phyloP scores from a whole-genome alignment of 2,888 invertebrate genomes.

The Agriopis leucophaearia region DNA sequence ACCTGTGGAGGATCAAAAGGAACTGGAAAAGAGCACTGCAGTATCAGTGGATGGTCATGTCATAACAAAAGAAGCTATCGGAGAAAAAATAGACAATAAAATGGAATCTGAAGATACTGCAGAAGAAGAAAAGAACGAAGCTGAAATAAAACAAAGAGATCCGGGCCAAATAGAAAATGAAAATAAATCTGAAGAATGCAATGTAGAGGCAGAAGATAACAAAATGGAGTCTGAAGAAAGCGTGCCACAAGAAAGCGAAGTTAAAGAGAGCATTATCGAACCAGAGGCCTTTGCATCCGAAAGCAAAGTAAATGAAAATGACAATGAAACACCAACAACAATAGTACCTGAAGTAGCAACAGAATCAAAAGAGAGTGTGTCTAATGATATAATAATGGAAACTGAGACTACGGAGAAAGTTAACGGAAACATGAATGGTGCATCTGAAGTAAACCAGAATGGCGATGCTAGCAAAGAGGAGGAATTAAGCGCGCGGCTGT shows the following conservation, averaged over 20 bases:
- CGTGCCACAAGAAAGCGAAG: conserved; percentile 47
- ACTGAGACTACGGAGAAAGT: conserved; percentile 61
- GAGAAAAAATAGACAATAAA: conserved; percentile 16
- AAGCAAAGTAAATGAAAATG: conserved; percentile 40
- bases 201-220: conserved; percentile 12
- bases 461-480: conserved; percentile 70
- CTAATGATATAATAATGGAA: conserved; percentile 52
- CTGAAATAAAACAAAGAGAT: conserved; percentile 11
- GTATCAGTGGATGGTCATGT: conserved; percentile 15
- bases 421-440: conserved; percentile 75
- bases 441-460: conserved; percentile 63
- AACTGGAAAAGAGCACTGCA: conserved; percentile 37
- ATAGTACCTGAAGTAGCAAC: conserved; percentile 18
- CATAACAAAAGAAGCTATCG: neutral
- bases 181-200: conserved; percentile 1
- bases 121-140: conserved; percentile 7
- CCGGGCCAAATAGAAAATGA: conserved; percentile 3
- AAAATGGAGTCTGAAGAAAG: conserved; percentile 39
- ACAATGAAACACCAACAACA: conserved; percentile 45
- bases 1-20: conserved; percentile 22
- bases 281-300: conserved; percentile 27
- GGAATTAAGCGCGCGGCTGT: conserved; percentile 70
- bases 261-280: conserved; percentile 43
- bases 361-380: conserved; percentile 44
- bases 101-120: conserved; percentile 31